These are phyloP conservation scores for Drosophila paramelanica DNA, from an alignment of 2,888 invertebrate species.

Conservation along the genomic window DNA sequence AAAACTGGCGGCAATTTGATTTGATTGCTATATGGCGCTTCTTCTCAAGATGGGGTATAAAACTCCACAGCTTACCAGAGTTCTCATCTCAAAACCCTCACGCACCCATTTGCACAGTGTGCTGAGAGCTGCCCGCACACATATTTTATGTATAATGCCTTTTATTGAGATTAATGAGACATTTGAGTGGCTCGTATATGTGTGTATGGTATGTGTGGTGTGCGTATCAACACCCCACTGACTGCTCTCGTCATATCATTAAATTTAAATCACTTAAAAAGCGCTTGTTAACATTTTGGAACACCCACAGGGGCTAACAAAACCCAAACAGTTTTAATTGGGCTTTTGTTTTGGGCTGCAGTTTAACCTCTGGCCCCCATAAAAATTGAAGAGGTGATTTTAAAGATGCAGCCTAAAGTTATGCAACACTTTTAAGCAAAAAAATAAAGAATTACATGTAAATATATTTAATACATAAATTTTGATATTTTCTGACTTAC, in stretches of 20 bases:
- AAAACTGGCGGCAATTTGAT: slow-evolving; percentile 51
- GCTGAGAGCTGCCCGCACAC: slow-evolving; percentile 3
- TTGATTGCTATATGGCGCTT: slow-evolving; percentile 59
- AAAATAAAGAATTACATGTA: slow-evolving; percentile 2
- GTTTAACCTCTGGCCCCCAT: neutral
- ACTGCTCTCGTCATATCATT: slow-evolving; percentile 48
- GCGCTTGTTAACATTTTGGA: slow-evolving; percentile 37
- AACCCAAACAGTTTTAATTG: slow-evolving; percentile 19
- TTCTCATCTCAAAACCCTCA: slow-evolving; percentile 10
- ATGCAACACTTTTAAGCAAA: slow-evolving; percentile 50
- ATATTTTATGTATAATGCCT: slow-evolving; percentile 53
- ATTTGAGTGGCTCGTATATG: slow-evolving; percentile 46
- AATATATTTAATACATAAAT: slow-evolving; percentile 2
- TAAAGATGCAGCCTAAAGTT: slow-evolving; percentile 45
- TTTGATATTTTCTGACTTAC: slow-evolving; percentile 8
- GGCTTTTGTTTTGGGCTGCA: neutral
- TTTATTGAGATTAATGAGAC: slow-evolving; percentile 73
- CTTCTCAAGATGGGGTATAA: neutral
- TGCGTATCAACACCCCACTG: slow-evolving; percentile 21
- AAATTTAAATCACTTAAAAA: slow-evolving; percentile 70
- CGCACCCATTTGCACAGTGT: neutral
- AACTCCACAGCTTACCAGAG: slow-evolving; percentile 7
- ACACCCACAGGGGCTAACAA: too few species aligned
- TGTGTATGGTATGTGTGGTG: neutral
- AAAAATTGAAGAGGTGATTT: slow-evolving; percentile 31